Evolutionary conservation across 2,797 vertebrate genomes (phyloP).

Genomic region (Sebastes nivosus): DNA sequence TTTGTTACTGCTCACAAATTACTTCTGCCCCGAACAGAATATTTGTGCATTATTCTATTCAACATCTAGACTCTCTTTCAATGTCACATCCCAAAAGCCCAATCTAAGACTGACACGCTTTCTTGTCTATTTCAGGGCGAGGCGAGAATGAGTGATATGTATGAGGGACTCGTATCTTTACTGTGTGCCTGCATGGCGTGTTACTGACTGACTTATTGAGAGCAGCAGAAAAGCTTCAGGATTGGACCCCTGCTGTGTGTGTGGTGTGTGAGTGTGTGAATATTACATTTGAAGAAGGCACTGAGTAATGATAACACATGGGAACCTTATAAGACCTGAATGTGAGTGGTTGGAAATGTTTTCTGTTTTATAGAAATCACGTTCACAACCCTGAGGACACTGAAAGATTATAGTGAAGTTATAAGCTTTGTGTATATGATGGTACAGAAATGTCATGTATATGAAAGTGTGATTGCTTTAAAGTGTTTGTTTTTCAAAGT

Average conservation of each 20-base stretch:
- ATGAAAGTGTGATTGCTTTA: constrained; percentile 64
- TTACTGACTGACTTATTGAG: constrained; percentile 43
- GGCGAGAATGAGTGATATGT: constrained; percentile 12
- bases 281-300: constrained; percentile 45
- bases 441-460: constrained; percentile 54
- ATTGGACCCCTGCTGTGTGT: constrained; percentile 43
- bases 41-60: constrained; percentile 1
- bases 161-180: constrained; percentile 43
- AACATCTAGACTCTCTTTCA: constrained; percentile 1
- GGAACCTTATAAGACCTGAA: constrained; percentile 56
- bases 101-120: neutral
- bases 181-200: constrained; percentile 37
- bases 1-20: neutral
- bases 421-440: constrained; percentile 33
- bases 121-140: constrained; percentile 6
- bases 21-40: constrained; percentile 2
- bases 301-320: constrained; percentile 30
- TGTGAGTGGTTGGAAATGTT: constrained; percentile 65
- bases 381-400: constrained; percentile 61
- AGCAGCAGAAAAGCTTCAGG: constrained; percentile 35
- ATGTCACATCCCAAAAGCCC: constrained; percentile 3
- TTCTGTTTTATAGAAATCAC: constrained; percentile 72
- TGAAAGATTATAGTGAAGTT: constrained; percentile 44
- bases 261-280: neutral
- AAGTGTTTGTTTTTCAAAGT: constrained; percentile 56